Conservation (phyloP, 2,888 invertebrate genomes). For the Xylophagus ater region DNA sequence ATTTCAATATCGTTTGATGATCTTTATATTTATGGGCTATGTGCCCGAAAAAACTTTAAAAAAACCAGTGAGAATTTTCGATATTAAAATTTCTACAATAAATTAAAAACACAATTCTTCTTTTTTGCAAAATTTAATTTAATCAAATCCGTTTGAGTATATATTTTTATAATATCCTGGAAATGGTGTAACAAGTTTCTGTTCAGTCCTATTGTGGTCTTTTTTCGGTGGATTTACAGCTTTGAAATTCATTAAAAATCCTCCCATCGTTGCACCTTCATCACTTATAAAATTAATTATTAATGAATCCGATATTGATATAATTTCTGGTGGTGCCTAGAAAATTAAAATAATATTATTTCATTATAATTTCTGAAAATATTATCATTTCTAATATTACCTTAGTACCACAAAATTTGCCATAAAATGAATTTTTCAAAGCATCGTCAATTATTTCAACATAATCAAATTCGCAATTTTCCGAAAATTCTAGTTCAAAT, state of each 20-base stretch:
- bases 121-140: no score
- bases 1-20: no score
- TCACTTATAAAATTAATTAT: constrained; percentile 84
- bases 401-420: constrained; percentile 77
- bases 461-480: constrained; percentile 86
- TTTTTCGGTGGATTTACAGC: constrained; percentile 48
- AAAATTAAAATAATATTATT: constrained; percentile 4
- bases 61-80: no score
- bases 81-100: no score
- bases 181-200: constrained; percentile 37
- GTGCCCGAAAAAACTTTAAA: no score
- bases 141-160: constrained; percentile 28
- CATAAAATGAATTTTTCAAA: constrained; percentile 66
- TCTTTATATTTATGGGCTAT: no score
- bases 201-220: constrained; percentile 34
- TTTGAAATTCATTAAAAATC: constrained; percentile 84
- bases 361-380: not conserved
- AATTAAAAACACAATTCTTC: no score
- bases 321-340: constrained; percentile 73
- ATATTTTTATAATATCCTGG: constrained; percentile 37
- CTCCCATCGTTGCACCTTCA: constrained; percentile 80
- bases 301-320: constrained; percentile 76
- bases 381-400: no score
- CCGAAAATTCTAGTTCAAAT: constrained; percentile 63
- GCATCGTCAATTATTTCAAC: constrained; percentile 88